Evolutionary conservation across 2,113 vertebrate genomes (phyloP), one percentile per base, ranked within the genome.

Genomic region (Lasiurus cinereus): DNA sequence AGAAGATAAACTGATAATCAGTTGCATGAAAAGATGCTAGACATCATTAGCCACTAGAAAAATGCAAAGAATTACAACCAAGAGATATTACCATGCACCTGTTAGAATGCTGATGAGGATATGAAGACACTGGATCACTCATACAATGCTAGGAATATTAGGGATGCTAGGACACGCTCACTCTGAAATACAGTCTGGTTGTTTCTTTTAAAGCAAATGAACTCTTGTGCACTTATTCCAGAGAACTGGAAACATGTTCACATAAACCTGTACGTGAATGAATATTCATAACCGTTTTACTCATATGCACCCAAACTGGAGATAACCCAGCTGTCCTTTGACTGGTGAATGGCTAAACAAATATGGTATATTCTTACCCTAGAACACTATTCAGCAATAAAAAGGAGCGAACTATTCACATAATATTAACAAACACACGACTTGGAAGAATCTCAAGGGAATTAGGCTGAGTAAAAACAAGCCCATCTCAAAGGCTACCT

Each of bases 231-330:
- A 69, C 67, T 52, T 80, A 76, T 82, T 79, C 14, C 50, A 62
- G 59, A 93, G 29, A 87, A 43, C 48, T 43, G n/a, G 82, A 82
- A 86, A 59, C n/a, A 18, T 90, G 12, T 56, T 67, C 74, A 74
- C 22, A 50, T 3, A 76, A 54, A 72, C 8, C 29, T 88, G 39
- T 43, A 39, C 31, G 36, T 52, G 31, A 87, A 46, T 52, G 31
- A 87, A 52, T 70, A 70, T 62, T 46, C 14, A 33, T 31, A 83
- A 76, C 62, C 11, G 7, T 22, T 59, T 46, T 62, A 62, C 27
- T 82, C 69, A 39, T 56, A 48, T 82, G 46, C 70, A 69, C 54
- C 8, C 24, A 91, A 46, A 87, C 4, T 59, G 21, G 56, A 59
- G 22, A 24, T 59, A 24, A 24, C 56, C 56, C 8, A 59, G 56